Conservation (phyloP, 1,140 invertebrate species). For the Drosophila tropicalis region DNA sequence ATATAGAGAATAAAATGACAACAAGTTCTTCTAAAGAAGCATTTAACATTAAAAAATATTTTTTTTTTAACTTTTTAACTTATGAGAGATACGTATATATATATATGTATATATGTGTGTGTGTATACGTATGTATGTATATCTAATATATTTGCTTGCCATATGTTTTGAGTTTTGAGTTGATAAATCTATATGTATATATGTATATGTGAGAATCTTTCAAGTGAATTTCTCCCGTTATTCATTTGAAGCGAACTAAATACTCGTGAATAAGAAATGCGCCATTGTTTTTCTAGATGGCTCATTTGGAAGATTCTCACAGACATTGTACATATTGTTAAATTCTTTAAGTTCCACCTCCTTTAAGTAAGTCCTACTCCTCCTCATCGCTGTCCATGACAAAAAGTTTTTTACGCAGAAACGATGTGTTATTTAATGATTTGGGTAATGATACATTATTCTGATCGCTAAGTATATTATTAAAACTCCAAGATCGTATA, state of each 20-base stretch:
- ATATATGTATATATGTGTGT: slow-evolving; percentile 34
- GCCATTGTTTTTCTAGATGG: too few relatives aligned
- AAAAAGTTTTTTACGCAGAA: slow-evolving; percentile 68
- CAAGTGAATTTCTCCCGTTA: too few relatives aligned
- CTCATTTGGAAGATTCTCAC: not conserved
- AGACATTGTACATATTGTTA: slow-evolving; percentile 46
- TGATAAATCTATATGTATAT: slow-evolving; percentile 36
- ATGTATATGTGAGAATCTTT: too few relatives aligned
- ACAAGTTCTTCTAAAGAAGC: slow-evolving; percentile 76
- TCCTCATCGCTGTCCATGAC: slow-evolving; percentile 61
- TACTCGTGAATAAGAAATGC: too few relatives aligned
- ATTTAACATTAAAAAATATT: slow-evolving; percentile 72
- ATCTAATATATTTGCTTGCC: slow-evolving; percentile 68
- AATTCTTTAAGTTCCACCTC: slow-evolving; percentile 62
- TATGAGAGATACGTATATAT: slow-evolving; percentile 44
- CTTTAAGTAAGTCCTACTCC: slow-evolving; percentile 28
- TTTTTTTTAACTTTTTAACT: slow-evolving; percentile 33
- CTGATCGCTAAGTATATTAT: slow-evolving; percentile 18
- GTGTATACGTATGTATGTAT: slow-evolving; percentile 28
- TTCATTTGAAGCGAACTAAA: too few relatives aligned
- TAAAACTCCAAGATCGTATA: slow-evolving; percentile 14
- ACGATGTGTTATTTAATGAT: slow-evolving; percentile 66
- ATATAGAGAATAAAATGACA: slow-evolving; percentile 54
- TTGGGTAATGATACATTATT: slow-evolving; percentile 47
- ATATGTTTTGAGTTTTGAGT: slow-evolving; percentile 64